phyloP scores from a whole-genome alignment of 2,113 vertebrate species.

The Archocentrus centrarchus region DNA sequence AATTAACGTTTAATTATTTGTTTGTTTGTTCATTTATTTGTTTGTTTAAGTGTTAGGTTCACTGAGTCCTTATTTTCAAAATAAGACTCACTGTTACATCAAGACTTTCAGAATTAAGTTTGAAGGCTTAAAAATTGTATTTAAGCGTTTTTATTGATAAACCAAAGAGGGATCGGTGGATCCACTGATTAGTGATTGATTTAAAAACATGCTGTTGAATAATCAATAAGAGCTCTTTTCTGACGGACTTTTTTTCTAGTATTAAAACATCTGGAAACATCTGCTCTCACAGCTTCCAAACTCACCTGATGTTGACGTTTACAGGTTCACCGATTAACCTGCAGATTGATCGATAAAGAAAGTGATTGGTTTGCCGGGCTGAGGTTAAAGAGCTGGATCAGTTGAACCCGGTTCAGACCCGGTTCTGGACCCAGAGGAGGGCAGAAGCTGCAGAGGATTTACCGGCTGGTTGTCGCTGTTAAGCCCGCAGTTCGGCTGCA shows the following conservation, averaged over 20 bases:
- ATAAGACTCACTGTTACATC: not conserved
- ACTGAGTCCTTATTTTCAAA: not conserved
- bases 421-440: not conserved
- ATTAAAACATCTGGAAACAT: slow-evolving; percentile 9
- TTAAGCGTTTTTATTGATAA: not conserved
- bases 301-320: not conserved
- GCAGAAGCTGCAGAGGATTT: not conserved
- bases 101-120: not conserved
- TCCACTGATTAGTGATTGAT: not conserved
- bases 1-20: rapidly evolving
- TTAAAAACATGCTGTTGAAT: not conserved
- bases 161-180: not conserved
- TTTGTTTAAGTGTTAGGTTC: not conserved
- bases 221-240: not conserved
- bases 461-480: slow-evolving; percentile 17
- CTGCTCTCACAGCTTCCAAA: not conserved
- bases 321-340: not conserved
- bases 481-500: not conserved
- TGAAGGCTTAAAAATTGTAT: not conserved
- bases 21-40: not conserved
- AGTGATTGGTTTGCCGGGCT: not conserved
- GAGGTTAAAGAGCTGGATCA: not conserved
- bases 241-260: not conserved
- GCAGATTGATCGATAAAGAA: not conserved
- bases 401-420: not conserved